A percentile compares a stretch with the other conserved stretches of the same genome.
phyloP scores from a whole-genome alignment of 2,797 vertebrate species.

The Chaetophractus vellerosus region DNA sequence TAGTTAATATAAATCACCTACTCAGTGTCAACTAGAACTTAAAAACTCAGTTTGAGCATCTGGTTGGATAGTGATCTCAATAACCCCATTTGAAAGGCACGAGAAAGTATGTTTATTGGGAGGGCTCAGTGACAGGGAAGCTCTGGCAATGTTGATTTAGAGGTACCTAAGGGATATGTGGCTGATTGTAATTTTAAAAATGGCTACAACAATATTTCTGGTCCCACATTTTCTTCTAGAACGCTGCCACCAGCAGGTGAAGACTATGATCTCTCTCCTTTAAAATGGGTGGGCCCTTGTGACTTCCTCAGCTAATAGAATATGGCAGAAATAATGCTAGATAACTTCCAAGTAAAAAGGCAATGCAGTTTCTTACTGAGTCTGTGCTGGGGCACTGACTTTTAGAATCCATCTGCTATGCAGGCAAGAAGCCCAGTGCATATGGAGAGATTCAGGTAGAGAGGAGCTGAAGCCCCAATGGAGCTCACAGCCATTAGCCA shows the following conservation, averaged over 20 bases:
- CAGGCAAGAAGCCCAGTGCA: background rate
- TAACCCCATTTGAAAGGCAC: background rate
- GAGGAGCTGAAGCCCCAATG: too few species aligned
- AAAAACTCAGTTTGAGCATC: background rate
- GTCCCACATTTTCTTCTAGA: background rate
- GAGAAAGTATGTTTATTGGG: background rate
- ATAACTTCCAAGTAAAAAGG: background rate
- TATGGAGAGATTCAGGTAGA: background rate
- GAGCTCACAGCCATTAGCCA: too few species aligned
- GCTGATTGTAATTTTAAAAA: background rate
- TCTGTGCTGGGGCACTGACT: background rate
- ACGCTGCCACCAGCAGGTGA: background rate
- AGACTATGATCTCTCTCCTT: background rate
- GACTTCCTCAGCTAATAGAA: background rate
- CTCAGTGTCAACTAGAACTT: background rate
- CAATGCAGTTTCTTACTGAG: background rate
- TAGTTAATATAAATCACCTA: background rate
- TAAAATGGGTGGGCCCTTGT: background rate
- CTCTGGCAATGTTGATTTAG: background rate
- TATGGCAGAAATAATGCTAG: background rate
- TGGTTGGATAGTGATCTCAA: background rate
- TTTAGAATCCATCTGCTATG: background rate
- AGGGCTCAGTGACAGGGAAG: rapidly evolving
- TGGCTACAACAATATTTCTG: background rate
- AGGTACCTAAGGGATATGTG: too few species aligned